Evolutionary conservation across 2,113 vertebrate species (phyloP).

Genomic region (Halichoeres trimaculatus): DNA sequence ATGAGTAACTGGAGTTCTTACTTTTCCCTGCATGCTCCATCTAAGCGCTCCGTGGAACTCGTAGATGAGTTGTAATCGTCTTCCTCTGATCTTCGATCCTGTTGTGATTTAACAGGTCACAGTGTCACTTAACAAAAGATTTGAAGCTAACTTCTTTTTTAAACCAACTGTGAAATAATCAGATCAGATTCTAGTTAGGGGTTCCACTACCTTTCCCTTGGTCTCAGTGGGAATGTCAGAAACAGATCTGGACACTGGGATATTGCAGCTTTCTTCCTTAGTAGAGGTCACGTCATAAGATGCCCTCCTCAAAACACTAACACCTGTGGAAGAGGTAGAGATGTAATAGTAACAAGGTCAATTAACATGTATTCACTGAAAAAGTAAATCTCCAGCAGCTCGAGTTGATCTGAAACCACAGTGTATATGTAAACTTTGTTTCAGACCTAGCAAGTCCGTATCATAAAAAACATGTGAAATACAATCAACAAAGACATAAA

Average conservation of each 20-base stretch:
- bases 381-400: neutral
- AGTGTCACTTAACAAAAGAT: neutral
- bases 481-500: too few relatives aligned
- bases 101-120: constrained; percentile 25
- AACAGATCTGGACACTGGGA: constrained; percentile 71
- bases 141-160: neutral
- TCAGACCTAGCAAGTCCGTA: too few relatives aligned
- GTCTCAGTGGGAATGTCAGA: constrained; percentile 72
- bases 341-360: too few relatives aligned
- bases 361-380: too few relatives aligned
- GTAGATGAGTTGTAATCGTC: constrained; percentile 93
- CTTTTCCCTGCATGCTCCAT: constrained; percentile 89
- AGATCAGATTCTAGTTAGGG: neutral
- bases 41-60: constrained; percentile 93
- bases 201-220: constrained; percentile 54
- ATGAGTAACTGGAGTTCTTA: constrained; percentile 57
- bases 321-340: constrained; percentile 66
- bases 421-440: neutral
- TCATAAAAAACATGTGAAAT: too few relatives aligned
- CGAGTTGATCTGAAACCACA: too few relatives aligned
- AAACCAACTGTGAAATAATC: neutral
- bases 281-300: constrained; percentile 78
- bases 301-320: constrained; percentile 73
- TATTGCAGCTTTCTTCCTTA: constrained; percentile 64
- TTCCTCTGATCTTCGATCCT: constrained; percentile 83